These are phyloP conservation scores for Aldabrachelys gigantea DNA, from an alignment of 2,113 vertebrate genomes.

Conservation along the genomic window DNA sequence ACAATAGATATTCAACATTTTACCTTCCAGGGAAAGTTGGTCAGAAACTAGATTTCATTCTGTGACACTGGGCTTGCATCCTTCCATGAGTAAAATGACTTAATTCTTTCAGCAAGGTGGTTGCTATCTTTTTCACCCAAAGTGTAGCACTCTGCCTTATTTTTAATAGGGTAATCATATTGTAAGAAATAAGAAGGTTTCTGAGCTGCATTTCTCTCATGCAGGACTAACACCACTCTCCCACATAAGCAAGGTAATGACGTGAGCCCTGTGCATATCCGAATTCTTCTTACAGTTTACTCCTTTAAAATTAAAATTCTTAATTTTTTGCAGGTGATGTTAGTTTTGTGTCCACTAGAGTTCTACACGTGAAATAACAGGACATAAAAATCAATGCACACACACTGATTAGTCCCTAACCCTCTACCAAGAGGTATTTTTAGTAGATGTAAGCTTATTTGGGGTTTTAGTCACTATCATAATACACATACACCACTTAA, in stretches of 20 bases:
- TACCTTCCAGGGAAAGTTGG: accelerated
- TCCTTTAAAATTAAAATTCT: neutral
- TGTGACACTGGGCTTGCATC: neutral
- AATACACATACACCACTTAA: neutral
- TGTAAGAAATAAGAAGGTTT: neutral
- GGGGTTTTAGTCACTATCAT: neutral
- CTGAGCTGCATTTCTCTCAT: neutral
- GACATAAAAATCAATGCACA: neutral
- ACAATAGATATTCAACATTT: neutral
- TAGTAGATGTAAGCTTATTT: neutral
- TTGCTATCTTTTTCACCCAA: accelerated
- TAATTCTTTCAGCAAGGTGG: neutral
- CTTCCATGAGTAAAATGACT: neutral
- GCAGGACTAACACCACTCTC: neutral
- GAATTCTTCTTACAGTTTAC: neutral
- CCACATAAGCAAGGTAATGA: neutral
- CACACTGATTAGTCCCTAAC: neutral
- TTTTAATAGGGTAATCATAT: neutral
- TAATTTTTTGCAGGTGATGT: neutral
- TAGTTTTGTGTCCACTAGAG: neutral
- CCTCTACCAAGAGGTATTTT: neutral
- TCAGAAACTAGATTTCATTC: neutral
- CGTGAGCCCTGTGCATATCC: neutral
- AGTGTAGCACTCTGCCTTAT: neutral
- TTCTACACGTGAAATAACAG: neutral